These are phyloP conservation scores for Nothocercus nigrocapillus DNA, from an alignment of 2,113 vertebrate genomes.

Conservation along the genomic window DNA sequence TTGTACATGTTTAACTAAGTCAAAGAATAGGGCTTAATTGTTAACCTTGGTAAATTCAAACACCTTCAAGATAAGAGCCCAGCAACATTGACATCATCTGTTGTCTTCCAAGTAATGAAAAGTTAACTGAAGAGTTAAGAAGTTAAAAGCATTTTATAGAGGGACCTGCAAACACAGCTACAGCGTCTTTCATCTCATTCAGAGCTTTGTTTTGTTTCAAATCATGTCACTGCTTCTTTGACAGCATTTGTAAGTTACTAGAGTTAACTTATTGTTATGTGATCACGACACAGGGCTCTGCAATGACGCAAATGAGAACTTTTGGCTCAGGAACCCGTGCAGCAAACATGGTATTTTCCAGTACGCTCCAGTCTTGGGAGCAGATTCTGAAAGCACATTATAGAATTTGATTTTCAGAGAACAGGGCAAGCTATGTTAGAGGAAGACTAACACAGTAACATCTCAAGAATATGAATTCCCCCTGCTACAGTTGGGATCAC, in stretches of 20 bases:
- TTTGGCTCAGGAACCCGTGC: background rate
- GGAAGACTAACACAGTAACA: background rate
- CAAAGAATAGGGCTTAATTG: background rate
- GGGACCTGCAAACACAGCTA: background rate
- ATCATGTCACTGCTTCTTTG: background rate
- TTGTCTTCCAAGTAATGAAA: background rate
- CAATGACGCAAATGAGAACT: background rate
- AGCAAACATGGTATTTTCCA: background rate
- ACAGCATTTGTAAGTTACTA: background rate
- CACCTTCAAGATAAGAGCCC: background rate
- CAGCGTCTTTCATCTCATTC: background rate
- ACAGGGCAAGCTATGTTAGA: background rate
- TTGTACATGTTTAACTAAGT: background rate
- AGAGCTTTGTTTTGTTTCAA: background rate
- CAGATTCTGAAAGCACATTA: background rate
- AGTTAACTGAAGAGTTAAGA: background rate
- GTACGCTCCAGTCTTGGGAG: background rate
- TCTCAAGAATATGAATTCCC: accelerated
- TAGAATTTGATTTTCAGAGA: background rate
- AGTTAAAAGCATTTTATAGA: background rate
- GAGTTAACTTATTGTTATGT: background rate
- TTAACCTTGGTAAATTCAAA: background rate
- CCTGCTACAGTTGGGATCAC: background rate
- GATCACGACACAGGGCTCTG: background rate
- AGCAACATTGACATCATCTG: background rate